phyloP scores from a whole-genome alignment of 2,888 invertebrate species.

The Agrotis clavis region DNA sequence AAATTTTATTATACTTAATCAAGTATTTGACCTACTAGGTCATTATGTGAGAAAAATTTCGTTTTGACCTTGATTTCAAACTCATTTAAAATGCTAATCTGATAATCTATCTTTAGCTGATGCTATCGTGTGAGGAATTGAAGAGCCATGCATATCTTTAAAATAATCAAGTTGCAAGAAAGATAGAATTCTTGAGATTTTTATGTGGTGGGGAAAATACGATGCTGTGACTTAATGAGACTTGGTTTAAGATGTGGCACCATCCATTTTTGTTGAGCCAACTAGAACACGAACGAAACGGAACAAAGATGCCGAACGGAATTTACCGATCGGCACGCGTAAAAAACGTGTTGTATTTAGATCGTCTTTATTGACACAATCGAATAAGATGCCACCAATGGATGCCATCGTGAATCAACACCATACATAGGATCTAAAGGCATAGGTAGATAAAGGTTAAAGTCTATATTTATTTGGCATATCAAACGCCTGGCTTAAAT shows the following conservation, averaged over 20 bases:
- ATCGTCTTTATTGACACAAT: too few relatives aligned
- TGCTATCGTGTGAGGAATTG: slow-evolving; percentile 33
- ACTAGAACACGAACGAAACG: too few relatives aligned
- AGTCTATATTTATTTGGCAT: not conserved
- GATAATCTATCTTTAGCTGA: slow-evolving; percentile 29
- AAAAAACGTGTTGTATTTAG: too few relatives aligned
- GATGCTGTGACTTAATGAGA: not conserved
- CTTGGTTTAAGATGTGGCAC: not conserved
- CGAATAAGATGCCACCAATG: too few relatives aligned
- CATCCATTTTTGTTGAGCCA: too few relatives aligned
- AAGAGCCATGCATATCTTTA: slow-evolving; percentile 49
- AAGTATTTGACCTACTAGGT: slow-evolving; percentile 41
- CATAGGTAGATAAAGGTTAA: too few relatives aligned
- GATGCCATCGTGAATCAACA: too few relatives aligned
- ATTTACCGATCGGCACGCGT: too few relatives aligned
- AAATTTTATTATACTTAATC: slow-evolving; percentile 33
- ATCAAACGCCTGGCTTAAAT: too few relatives aligned
- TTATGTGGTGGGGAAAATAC: not conserved
- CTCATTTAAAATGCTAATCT: slow-evolving; percentile 47
- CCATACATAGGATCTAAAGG: too few relatives aligned
- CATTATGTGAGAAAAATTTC: slow-evolving; percentile 5
- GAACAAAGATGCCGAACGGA: too few relatives aligned
- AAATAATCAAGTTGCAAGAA: slow-evolving; percentile 34
- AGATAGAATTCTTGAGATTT: slow-evolving; percentile 34
- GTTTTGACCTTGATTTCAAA: slow-evolving; percentile 27